Conservation (phyloP, 2,888 invertebrate genomes). For the Lithophane socia region DNA sequence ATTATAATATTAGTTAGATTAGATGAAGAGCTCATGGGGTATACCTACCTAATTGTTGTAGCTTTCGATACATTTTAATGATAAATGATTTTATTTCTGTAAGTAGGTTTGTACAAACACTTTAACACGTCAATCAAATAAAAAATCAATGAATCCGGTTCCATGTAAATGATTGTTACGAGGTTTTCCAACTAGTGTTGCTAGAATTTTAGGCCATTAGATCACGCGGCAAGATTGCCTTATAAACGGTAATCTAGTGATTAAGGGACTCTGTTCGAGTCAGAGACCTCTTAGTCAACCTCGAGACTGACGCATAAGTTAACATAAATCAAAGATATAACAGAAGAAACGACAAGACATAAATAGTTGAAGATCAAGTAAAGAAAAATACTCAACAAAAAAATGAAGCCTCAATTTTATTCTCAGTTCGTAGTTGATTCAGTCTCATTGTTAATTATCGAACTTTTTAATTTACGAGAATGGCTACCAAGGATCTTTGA, state of each 20-base stretch:
- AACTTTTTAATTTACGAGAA: slow-evolving; percentile 55
- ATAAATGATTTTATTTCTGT: too few species aligned
- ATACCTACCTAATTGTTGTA: neutral
- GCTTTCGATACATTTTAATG: neutral
- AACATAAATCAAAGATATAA: neutral
- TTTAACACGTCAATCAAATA: too few species aligned
- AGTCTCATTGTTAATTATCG: slow-evolving; percentile 47
- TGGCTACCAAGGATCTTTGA: slow-evolving; percentile 49
- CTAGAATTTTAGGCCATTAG: too few species aligned
- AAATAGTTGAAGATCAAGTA: neutral
- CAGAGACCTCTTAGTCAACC: neutral
- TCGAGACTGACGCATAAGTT: neutral
- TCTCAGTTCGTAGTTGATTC: slow-evolving; percentile 31
- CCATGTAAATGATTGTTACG: neutral
- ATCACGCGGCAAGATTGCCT: neutral
- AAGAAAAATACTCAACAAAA: slow-evolving; percentile 10
- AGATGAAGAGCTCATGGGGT: neutral
- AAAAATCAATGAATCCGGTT: neutral
- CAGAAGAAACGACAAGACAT: neutral
- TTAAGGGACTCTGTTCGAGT: neutral
- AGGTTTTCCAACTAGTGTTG: neutral
- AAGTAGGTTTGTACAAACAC: too few species aligned
- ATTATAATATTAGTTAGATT: too few species aligned
- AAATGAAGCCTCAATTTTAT: slow-evolving; percentile 20
- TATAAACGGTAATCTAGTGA: neutral